A percentile compares a stretch with the other conserved stretches of the same genome.
Conservation (phyloP, 2,888 invertebrate species). For the Thera britannica region DNA sequence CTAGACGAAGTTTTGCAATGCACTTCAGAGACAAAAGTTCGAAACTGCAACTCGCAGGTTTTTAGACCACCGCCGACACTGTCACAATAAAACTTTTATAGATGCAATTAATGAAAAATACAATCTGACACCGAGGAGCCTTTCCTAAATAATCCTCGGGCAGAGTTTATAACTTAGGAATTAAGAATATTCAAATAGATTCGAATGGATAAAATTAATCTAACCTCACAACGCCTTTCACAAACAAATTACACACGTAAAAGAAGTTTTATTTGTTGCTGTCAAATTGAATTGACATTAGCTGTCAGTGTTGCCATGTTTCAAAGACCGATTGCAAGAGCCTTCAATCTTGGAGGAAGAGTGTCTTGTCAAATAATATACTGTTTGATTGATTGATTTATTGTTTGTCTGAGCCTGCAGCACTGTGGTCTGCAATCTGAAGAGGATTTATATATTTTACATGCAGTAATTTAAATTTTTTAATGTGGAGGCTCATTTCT, state of each 20-base stretch:
- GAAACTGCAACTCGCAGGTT: constrained; percentile 13
- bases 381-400: too few species aligned
- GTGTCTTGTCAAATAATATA: too few species aligned
- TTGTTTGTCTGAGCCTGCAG: too few species aligned
- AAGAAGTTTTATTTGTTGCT: constrained; percentile 58
- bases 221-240: constrained; percentile 80
- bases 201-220: constrained; percentile 64
- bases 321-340: not conserved
- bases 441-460: too few species aligned
- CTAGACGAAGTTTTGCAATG: not conserved
- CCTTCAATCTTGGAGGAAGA: too few species aligned
- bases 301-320: constrained; percentile 8
- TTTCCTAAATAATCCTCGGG: constrained; percentile 4
- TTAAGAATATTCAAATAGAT: constrained; percentile 49
- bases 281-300: constrained; percentile 17
- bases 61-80: constrained; percentile 35
- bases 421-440: too few species aligned
- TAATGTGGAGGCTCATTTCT: too few species aligned
- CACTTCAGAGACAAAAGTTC: constrained; percentile 10
- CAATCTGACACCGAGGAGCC: constrained; percentile 12
- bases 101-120: constrained; percentile 38
- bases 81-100: constrained; percentile 43
- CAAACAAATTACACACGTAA: constrained; percentile 65
- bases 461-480: too few species aligned
- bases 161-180: constrained; percentile 7